These are phyloP conservation scores for Dinoponera quadriceps DNA, from an alignment of 1,140 invertebrate species.

Conservation along the genomic window DNA sequence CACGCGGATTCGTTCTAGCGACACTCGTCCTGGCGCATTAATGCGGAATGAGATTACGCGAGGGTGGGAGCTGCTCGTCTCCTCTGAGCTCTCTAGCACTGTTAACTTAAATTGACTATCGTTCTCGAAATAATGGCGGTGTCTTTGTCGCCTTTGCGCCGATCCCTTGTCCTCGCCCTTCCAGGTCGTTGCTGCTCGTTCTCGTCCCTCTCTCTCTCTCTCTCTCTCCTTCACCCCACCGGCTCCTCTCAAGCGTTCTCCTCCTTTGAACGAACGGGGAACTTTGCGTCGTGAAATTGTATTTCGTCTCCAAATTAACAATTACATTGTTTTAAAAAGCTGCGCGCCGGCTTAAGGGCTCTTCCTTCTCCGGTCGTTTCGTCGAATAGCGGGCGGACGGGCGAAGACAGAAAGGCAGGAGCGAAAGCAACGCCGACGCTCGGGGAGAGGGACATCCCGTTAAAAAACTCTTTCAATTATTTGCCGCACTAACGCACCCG, in stretches of 20 bases:
- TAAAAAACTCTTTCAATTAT: conserved; percentile 71
- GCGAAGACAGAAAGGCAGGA: conserved; percentile 33
- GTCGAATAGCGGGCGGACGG: conserved; percentile 43
- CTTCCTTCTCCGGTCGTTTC: conserved; percentile 41
- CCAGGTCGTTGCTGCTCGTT: conserved; percentile 43
- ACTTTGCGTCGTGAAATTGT: conserved; percentile 73
- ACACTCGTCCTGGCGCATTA: conserved; percentile 71
- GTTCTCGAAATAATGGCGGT: conserved; percentile 74
- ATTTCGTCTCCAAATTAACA: conserved; percentile 75
- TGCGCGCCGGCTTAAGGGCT: conserved; percentile 58
- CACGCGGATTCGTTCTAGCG: conserved; percentile 31
- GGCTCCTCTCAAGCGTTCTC: conserved; percentile 15
- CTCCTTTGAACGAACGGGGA: conserved; percentile 63
- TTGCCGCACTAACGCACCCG: conserved; percentile 63
- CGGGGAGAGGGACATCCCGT: conserved; percentile 28
- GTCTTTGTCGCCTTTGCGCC: conserved; percentile 74
- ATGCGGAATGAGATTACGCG: conserved; percentile 75
- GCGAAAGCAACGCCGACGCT: conserved; percentile 14
- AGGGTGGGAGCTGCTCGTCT: conserved; percentile 66
- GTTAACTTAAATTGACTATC: conserved; percentile 79
- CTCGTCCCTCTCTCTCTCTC: conserved; percentile 43
- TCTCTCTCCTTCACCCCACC: background rate
- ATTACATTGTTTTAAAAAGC: conserved; percentile 78
- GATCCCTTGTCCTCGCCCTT: conserved; percentile 38
- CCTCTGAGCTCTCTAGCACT: conserved; percentile 66